These are phyloP conservation scores for Pollenia griseotomentosa DNA, from an alignment of 2,888 invertebrate genomes.

Conservation along the genomic window DNA sequence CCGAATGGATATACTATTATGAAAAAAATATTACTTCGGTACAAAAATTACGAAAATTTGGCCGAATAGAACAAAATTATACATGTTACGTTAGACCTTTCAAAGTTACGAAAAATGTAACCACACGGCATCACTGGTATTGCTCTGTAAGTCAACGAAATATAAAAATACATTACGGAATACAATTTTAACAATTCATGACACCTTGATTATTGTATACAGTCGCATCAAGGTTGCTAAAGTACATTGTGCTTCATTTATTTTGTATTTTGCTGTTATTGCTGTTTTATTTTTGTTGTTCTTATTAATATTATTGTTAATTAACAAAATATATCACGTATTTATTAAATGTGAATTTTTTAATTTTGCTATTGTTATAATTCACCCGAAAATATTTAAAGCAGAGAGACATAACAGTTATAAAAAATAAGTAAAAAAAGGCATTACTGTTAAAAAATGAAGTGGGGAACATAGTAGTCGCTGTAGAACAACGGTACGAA, in stretches of 20 bases:
- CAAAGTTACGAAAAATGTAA: neutral
- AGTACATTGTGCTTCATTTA: conserved; percentile 67
- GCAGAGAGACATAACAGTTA: too few relatives aligned
- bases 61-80: too few relatives aligned
- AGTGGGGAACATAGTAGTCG: too few relatives aligned
- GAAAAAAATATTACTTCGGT: too few relatives aligned
- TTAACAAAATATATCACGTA: conserved; percentile 58
- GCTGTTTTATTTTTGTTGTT: neutral
- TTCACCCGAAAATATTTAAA: conserved; percentile 1
- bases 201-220: conserved; percentile 66
- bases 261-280: conserved; percentile 37
- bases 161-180: too few relatives aligned
- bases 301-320: conserved; percentile 27
- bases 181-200: conserved; percentile 50
- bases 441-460: too few relatives aligned
- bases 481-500: too few relatives aligned
- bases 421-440: too few relatives aligned
- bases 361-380: neutral
- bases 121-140: neutral
- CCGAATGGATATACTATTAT: too few relatives aligned
- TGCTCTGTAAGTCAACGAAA: conserved; percentile 6
- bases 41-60: too few relatives aligned
- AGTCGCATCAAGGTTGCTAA: conserved; percentile 63
- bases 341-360: conserved; percentile 24
- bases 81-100: neutral